Evolutionary conservation across 1,140 invertebrate species (phyloP).

Genomic region (Pogonomyrmex barbatus): DNA sequence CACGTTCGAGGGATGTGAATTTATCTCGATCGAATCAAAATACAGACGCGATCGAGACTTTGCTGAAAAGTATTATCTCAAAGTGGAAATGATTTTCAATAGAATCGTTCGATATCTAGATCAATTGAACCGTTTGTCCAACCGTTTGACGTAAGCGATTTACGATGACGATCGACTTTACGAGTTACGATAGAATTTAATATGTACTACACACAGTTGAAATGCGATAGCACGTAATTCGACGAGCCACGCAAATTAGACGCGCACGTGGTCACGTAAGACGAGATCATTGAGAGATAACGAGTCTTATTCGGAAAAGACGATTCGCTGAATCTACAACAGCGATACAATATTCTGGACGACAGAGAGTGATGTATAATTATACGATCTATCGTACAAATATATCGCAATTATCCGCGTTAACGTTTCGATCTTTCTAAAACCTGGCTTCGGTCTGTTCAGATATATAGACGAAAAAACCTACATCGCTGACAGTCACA

Average conservation of each 20-base stretch:
- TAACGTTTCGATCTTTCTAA: not conserved
- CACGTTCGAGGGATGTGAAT: not conserved
- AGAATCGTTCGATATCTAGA: not conserved
- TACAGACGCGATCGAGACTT: not conserved
- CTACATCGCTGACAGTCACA: not conserved
- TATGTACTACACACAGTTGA: slow-evolving; percentile 69
- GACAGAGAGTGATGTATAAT: not conserved
- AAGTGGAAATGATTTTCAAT: not conserved
- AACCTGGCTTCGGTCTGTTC: not conserved
- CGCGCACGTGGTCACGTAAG: slow-evolving; percentile 73
- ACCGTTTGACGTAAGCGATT: not conserved
- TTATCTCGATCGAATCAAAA: not conserved
- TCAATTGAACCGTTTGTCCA: not conserved
- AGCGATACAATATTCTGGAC: slow-evolving; percentile 8
- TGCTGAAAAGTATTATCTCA: not conserved
- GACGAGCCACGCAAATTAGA: slow-evolving; percentile 67
- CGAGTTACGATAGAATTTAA: slow-evolving; percentile 61
- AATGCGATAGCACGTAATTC: slow-evolving; percentile 67
- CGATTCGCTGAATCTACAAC: slow-evolving; percentile 31
- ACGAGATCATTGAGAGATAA: slow-evolving; percentile 65
- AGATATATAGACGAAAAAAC: not conserved
- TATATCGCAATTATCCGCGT: not conserved
- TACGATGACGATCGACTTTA: not conserved
- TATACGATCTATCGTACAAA: not conserved
- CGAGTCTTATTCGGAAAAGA: slow-evolving; percentile 66